Evolutionary conservation across 1,140 invertebrate species (phyloP).

Genomic region (Drosophila subpulchrella): DNA sequence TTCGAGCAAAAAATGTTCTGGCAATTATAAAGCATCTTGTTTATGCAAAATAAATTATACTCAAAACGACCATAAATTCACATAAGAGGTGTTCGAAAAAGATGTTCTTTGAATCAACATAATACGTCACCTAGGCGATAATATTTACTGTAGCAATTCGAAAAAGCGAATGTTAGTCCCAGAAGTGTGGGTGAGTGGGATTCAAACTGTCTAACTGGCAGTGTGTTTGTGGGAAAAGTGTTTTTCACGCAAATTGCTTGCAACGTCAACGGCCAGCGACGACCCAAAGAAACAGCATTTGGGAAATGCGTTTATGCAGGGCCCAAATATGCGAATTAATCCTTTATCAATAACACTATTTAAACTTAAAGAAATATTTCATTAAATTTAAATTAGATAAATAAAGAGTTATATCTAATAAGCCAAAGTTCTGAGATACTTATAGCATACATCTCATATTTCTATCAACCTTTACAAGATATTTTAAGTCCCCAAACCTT

Average conservation of each 20-base stretch:
- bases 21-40: slow-evolving; percentile 6
- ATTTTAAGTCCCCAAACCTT: background rate
- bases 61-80: slow-evolving; percentile 23
- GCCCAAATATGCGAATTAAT: background rate
- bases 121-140: slow-evolving; percentile 24
- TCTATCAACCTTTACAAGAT: too few relatives aligned
- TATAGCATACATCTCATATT: too few relatives aligned
- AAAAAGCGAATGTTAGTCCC: slow-evolving; percentile 6
- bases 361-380: background rate
- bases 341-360: too few relatives aligned
- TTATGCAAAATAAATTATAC: slow-evolving; percentile 15
- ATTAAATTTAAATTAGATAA: too few relatives aligned
- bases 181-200: slow-evolving; percentile 27
- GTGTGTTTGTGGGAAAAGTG: slow-evolving; percentile 32
- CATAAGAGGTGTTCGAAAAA: slow-evolving; percentile 1
- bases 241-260: slow-evolving; percentile 70
- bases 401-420: background rate
- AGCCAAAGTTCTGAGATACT: background rate
- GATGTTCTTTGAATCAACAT: slow-evolving; percentile 14
- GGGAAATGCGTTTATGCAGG: slow-evolving; percentile 27
- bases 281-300: slow-evolving; percentile 32
- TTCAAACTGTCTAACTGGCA: slow-evolving; percentile 15
- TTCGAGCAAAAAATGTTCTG: background rate
- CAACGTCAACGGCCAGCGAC: slow-evolving; percentile 53
- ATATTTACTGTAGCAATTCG: slow-evolving; percentile 29